phyloP scores from a whole-genome alignment of 2,888 invertebrate species.

The Drosophila neotestacea region DNA sequence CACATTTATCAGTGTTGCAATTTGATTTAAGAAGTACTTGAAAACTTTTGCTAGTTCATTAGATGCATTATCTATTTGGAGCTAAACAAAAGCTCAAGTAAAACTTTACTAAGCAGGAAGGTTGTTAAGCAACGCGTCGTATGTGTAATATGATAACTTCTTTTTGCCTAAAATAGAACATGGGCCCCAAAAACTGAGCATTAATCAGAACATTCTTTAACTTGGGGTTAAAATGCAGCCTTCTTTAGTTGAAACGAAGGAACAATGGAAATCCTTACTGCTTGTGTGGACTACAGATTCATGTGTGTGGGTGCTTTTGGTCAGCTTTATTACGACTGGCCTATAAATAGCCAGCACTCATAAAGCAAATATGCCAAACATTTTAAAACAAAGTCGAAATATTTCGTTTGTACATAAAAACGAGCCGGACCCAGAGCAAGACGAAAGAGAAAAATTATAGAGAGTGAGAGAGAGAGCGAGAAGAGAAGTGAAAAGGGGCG shows the following conservation, averaged over 20 bases:
- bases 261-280: neutral
- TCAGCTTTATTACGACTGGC: constrained; percentile 33
- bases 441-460: neutral
- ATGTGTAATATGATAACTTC: constrained; percentile 7
- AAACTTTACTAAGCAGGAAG: too few relatives aligned
- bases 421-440: constrained; percentile 7
- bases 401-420: constrained; percentile 51
- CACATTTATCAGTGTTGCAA: neutral
- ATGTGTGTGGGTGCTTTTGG: constrained; percentile 18
- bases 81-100: too few relatives aligned
- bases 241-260: neutral
- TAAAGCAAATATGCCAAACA: constrained; percentile 55
- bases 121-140: neutral
- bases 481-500: neutral
- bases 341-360: constrained; percentile 12
- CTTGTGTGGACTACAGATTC: neutral
- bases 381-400: constrained; percentile 52
- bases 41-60: too few relatives aligned
- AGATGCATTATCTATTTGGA: too few relatives aligned
- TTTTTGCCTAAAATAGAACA: neutral
- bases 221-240: neutral
- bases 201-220: constrained; percentile 4
- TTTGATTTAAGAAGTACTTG: too few relatives aligned
- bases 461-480: neutral
- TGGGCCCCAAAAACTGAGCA: neutral